Conservation (phyloP, 30 jellyfish, hydroid and myxozoan genomes). For the Morbakka virulenta region DNA sequence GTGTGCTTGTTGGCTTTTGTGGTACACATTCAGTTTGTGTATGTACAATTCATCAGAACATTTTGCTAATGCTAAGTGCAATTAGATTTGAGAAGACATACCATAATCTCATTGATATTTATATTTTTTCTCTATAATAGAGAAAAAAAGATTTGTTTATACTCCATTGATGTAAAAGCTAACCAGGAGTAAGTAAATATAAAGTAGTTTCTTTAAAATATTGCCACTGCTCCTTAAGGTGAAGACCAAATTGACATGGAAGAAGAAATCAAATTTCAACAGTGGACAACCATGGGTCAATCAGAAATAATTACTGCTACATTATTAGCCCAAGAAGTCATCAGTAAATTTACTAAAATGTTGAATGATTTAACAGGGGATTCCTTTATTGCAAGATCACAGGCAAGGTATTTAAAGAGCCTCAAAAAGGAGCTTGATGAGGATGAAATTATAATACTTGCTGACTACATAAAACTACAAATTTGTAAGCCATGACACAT, state of each 20-base stretch:
- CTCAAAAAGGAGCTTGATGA: background rate
- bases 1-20: slow-evolving; percentile 57
- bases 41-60: slow-evolving; percentile 66
- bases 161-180: slow-evolving; percentile 61
- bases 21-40: slow-evolving; percentile 91
- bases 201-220: too few species aligned
- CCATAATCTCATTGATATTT: slow-evolving; percentile 15
- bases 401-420: slow-evolving; percentile 37
- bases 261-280: slow-evolving; percentile 29
- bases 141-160: slow-evolving; percentile 57
- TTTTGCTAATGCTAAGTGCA: slow-evolving; percentile 25
- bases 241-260: slow-evolving; percentile 13
- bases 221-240: background rate
- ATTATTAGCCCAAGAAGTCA: slow-evolving; percentile 19
- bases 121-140: slow-evolving; percentile 39
- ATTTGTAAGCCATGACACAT: background rate
- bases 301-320: slow-evolving; percentile 34
- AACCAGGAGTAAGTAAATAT: slow-evolving; percentile 27
- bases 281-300: slow-evolving; percentile 66
- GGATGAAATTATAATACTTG: slow-evolving; percentile 22
- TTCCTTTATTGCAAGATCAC: slow-evolving; percentile 60
- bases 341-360: slow-evolving; percentile 9
- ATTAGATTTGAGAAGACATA: slow-evolving; percentile 7
- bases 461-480: too few species aligned
- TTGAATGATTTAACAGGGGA: slow-evolving; percentile 46